Conservation (phyloP, 2,888 invertebrate species). For the Urechis unicinctus region DNA sequence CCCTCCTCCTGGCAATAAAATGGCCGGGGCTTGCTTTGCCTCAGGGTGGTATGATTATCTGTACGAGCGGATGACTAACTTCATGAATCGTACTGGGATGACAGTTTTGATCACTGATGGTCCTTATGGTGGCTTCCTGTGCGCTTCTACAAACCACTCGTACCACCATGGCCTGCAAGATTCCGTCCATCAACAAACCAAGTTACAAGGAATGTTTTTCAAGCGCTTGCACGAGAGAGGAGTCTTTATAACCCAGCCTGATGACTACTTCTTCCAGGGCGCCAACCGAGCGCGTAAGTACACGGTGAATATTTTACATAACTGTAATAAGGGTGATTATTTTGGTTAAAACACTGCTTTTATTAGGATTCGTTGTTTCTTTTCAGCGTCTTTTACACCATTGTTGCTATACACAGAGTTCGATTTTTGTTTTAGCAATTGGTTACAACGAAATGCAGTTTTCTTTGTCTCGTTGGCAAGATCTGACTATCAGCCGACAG, state of each 20-base stretch:
- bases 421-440: constrained; percentile 13
- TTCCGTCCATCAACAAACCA: constrained; percentile 6
- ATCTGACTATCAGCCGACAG: constrained; percentile 21
- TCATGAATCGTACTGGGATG: constrained; percentile 17
- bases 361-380: too few relatives aligned
- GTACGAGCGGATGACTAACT: constrained; percentile 6
- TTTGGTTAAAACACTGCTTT: too few relatives aligned
- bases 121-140: constrained; percentile 20
- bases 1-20: neutral
- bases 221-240: constrained; percentile 6
- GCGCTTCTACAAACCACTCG: constrained; percentile 16
- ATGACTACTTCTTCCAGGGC: constrained; percentile 23
- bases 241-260: constrained; percentile 23
- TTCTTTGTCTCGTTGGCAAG: constrained; percentile 23
- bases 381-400: too few relatives aligned
- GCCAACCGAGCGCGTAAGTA: constrained; percentile 2
- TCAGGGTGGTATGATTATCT: constrained; percentile 23
- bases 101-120: constrained; percentile 14
- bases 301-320: too few relatives aligned
- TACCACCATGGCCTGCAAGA: constrained; percentile 12
- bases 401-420: too few relatives aligned
- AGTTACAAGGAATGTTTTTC: constrained; percentile 12
- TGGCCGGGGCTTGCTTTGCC: constrained; percentile 15
- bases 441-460: constrained; percentile 24
- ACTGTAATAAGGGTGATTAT: too few relatives aligned